Evolutionary conservation across 2,797 vertebrate genomes (phyloP).

Genomic region (Pantherophis vulpinus): DNA sequence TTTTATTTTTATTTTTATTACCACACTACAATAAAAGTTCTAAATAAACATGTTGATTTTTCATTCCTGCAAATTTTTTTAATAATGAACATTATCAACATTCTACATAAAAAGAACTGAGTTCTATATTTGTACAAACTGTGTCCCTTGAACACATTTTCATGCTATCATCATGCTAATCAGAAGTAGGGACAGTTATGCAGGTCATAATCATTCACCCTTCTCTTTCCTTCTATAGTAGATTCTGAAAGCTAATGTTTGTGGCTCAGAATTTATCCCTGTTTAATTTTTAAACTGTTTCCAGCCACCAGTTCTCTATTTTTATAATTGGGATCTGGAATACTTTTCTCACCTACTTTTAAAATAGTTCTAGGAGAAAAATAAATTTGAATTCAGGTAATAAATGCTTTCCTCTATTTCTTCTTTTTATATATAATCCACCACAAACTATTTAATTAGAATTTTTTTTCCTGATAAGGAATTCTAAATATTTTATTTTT

Average conservation of each 20-base stretch:
- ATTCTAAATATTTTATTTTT: background rate
- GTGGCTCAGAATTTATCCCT: background rate
- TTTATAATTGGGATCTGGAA: background rate
- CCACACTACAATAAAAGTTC: conserved; percentile 1
- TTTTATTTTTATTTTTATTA: conserved; percentile 23
- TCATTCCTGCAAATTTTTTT: conserved; percentile 7
- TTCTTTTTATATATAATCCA: background rate
- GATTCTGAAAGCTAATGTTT: background rate
- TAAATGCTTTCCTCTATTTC: background rate
- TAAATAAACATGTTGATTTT: conserved; percentile 38
- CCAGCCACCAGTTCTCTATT: background rate
- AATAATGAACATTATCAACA: background rate
- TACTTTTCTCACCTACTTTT: background rate
- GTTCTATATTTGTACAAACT: background rate
- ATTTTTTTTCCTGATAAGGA: background rate
- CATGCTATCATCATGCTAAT: background rate
- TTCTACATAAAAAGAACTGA: background rate
- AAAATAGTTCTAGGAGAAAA: background rate
- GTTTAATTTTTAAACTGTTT: background rate
- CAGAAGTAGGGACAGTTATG: background rate
- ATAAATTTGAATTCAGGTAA: background rate
- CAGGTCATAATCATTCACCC: no score
- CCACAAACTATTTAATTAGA: background rate
- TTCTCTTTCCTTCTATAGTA: background rate
- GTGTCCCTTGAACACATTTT: background rate